These are phyloP conservation scores for Cariama cristata DNA, from an alignment of 2,113 vertebrate species.

Conservation along the genomic window DNA sequence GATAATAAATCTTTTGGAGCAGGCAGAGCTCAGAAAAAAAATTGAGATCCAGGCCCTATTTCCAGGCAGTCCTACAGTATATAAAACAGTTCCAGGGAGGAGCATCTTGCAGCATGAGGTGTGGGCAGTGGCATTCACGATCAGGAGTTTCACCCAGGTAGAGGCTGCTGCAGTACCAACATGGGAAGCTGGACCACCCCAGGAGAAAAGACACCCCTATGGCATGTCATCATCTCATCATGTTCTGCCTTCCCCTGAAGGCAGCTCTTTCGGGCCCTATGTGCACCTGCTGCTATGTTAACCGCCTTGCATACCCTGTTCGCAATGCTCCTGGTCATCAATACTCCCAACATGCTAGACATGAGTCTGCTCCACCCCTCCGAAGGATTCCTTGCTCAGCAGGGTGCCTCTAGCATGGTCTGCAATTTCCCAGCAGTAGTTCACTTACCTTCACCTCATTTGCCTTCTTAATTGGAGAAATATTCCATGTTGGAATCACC, in stretches of 20 bases:
- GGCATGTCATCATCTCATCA: background rate
- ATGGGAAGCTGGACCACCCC: background rate
- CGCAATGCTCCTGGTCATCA: background rate
- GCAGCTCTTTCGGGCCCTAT: background rate
- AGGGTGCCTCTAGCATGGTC: background rate
- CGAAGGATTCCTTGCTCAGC: background rate
- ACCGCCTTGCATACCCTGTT: background rate
- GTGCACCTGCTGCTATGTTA: background rate
- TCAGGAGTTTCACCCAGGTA: background rate
- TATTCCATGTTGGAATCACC: slow-evolving; percentile 96
- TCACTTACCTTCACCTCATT: slow-evolving; percentile 80
- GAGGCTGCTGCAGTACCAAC: background rate
- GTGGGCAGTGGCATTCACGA: background rate
- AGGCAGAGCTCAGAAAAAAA: background rate
- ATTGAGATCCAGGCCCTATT: fast-evolving
- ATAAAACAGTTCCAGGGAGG: background rate
- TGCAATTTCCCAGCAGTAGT: background rate
- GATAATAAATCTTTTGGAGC: background rate
- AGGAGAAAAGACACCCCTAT: background rate
- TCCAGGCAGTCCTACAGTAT: background rate
- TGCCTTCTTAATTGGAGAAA: slow-evolving; percentile 94
- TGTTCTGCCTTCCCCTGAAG: background rate
- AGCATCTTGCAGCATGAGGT: background rate
- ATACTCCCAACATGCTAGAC: background rate
- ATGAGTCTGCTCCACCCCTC: background rate